Conservation (phyloP, 1,140 invertebrate species). For the Acyrthosiphon pisum region DNA sequence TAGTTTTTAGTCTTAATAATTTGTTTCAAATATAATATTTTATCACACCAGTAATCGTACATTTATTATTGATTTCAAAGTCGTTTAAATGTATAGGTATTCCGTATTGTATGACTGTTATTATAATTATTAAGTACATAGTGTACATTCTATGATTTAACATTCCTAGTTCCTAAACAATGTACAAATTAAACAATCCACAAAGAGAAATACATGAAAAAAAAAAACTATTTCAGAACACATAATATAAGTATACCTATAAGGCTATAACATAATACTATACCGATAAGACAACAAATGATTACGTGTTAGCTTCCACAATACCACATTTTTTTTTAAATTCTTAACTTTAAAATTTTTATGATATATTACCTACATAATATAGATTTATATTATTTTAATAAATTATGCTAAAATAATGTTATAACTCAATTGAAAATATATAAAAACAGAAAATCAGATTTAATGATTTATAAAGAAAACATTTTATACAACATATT, state of each 20-base stretch:
- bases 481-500: too few relatives aligned
- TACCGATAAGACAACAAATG: slow-evolving; percentile 15
- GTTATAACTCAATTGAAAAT: too few relatives aligned
- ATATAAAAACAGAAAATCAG: too few relatives aligned
- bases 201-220: background rate
- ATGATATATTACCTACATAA: background rate
- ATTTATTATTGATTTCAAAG: too few relatives aligned
- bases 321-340: background rate
- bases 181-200: background rate
- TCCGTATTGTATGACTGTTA: background rate
- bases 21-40: too few relatives aligned
- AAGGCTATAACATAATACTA: background rate
- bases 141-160: background rate
- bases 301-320: background rate
- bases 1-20: too few relatives aligned
- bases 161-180: background rate
- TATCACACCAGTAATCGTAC: too few relatives aligned
- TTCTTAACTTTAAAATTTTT: background rate
- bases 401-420: too few relatives aligned
- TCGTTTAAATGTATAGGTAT: too few relatives aligned
- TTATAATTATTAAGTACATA: background rate
- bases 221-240: background rate
- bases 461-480: too few relatives aligned
- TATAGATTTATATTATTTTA: too few relatives aligned
- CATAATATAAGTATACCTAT: background rate